A percentile compares a stretch with the other conserved stretches of the same genome.
phyloP scores from a whole-genome alignment of 2,113 vertebrate species.

The Tragelaphus scriptus region DNA sequence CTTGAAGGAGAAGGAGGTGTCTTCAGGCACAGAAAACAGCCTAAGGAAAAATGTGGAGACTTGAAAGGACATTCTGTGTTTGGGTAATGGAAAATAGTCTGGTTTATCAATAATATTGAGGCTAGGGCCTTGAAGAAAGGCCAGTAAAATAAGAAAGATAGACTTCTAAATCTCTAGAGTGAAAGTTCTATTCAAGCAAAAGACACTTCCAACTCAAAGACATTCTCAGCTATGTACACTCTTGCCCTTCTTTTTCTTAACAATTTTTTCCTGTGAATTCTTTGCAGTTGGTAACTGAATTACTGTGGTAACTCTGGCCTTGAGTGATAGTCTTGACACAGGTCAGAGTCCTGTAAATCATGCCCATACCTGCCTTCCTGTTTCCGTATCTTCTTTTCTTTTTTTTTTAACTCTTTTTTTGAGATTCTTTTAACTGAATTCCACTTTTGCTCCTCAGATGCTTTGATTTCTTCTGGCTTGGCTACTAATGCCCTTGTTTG shows the following conservation, averaged over 20 bases:
- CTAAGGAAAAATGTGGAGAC: background rate
- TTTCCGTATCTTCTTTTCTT: background rate
- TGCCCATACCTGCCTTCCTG: background rate
- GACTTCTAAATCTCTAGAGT: background rate
- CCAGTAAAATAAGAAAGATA: background rate
- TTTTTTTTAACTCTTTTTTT: background rate
- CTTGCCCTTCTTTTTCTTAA: background rate
- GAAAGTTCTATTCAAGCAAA: background rate
- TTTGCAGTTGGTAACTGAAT: background rate
- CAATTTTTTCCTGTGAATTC: background rate
- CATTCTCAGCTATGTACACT: background rate
- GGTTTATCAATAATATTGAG: background rate
- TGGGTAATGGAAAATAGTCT: background rate
- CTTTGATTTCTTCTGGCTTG: constrained; percentile 3
- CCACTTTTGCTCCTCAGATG: background rate
- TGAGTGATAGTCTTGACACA: background rate
- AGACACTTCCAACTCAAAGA: background rate
- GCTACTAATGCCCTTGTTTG: background rate
- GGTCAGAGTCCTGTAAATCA: background rate
- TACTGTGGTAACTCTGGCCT: background rate
- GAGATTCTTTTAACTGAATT: background rate
- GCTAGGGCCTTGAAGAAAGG: background rate
- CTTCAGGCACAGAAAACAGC: background rate
- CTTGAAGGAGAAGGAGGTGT: background rate
- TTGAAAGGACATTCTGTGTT: constrained; percentile 3